Evolutionary conservation across 2,113 vertebrate genomes (phyloP).

Genomic region (Redunca redunca): DNA sequence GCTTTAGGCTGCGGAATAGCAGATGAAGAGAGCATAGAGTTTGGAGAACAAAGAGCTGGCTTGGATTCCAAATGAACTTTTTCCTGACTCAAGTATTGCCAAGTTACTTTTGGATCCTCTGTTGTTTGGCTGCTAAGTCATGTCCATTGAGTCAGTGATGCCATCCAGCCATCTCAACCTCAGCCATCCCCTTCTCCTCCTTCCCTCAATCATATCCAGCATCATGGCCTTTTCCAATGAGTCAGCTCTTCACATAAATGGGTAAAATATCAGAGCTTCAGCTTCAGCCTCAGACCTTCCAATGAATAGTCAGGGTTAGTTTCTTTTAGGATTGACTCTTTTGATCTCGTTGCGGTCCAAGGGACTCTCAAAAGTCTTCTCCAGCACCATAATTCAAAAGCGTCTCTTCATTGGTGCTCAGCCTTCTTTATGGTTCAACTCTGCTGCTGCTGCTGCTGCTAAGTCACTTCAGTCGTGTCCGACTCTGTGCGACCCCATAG

Average conservation of each 20-base stretch:
- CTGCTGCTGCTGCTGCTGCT: too few relatives aligned
- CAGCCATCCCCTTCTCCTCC: background rate
- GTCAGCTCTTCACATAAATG: background rate
- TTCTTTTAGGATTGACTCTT: background rate
- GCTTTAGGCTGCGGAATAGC: background rate
- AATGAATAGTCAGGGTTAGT: background rate
- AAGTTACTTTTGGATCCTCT: background rate
- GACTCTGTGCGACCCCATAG: too few relatives aligned
- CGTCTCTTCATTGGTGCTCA: background rate
- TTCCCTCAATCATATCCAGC: background rate
- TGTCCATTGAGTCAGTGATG: background rate
- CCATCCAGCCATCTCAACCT: background rate
- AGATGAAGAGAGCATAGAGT: background rate
- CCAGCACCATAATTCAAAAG: background rate
- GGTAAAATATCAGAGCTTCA: background rate
- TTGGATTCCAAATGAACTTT: background rate
- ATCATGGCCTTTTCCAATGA: background rate
- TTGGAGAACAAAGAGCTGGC: too few relatives aligned
- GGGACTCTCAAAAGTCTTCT: background rate
- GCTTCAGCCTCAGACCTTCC: background rate
- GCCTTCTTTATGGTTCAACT: background rate
- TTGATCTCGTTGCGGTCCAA: background rate
- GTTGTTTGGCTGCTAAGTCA: background rate
- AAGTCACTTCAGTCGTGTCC: too few relatives aligned
- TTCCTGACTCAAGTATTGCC: background rate